Base-by-base conservation (phyloP, 2,113 vertebrate species). In the Dolichallabes microphthalmus region DNA sequence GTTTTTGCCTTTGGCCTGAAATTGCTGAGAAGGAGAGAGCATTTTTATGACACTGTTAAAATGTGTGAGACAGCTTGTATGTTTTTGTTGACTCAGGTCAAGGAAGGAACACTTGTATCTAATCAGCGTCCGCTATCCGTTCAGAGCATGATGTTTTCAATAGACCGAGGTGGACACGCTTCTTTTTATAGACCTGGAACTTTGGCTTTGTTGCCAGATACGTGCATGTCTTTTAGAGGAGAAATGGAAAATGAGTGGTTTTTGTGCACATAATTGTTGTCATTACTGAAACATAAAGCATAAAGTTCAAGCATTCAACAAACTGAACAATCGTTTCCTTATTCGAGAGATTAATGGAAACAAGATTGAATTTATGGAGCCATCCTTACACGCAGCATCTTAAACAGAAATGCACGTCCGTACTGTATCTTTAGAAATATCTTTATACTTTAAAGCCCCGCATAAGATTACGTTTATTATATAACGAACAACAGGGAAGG, bases 291-390 rank as follows among this genome's bases (percentile, higher is more conserved):
- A 80, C 39, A 32, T 17, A 20, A 83, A 30, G n/a, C 60, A 1
- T 60, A 84, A 6, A 2, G 53, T 74, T 88, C 68, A 57, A 83
- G 68, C 39, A 39, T 69, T 57, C 60, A 71, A 71, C 32, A 76
- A 55, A 52, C 73, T 45, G 32, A 82, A 63, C 30, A 81, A 85
- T 66, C 68, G 81, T 69, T 84, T 83, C 81, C 87, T 86, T 79
- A 83, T 80, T 80, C 19, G 17, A 76, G 25, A 27, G 30, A 57
- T 69, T 86, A 86, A 80, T 75, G 58, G 78, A 75, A 74, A 63
- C 84, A 80, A 80, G 76, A 52, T 57, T 60, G 39, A 84, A 73
- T 58, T 17, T 57, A 10, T 80, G 19, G 53, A 74, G 74, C 81
- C 57, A 50, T 57, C 50, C 3, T 27, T 32, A 58, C 30, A 68